Evolutionary conservation across 2,113 vertebrate genomes (phyloP), one percentile per base, ranked within the genome.

Genomic region (Anarhynchus alexandrinus): DNA sequence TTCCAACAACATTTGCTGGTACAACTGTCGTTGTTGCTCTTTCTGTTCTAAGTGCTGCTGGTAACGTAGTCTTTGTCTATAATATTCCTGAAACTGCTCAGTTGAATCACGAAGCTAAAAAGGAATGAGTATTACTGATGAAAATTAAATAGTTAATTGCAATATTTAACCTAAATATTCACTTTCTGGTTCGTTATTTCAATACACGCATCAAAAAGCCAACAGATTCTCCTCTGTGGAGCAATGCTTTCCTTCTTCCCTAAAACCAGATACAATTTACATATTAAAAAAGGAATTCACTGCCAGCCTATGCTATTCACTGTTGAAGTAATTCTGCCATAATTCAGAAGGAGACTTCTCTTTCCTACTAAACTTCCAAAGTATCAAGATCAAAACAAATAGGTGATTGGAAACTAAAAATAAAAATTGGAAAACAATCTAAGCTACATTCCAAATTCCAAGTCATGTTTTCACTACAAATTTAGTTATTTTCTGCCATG

Each of bases 21-120:
- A 99, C 51, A 99, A 97, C 91, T 99, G 99, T 34, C 98, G 97
- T 64, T 99, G 99, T 57, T 99, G 99, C 94, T 99, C 99, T 29
- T 99, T 99, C 98, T 99, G 99, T 73, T 99, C 99, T n/a, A 99
- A 97, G 95, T 99, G 99, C 95, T 99, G 99, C 96, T 99, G 99
- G 82, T 99, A 99, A 4, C 99, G 99, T n/a, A 99, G 95, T 6
- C 99, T 98, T 96, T 99, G 99, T 38, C 99, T 98, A 83, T 99
- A 99, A 96, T 99, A 99, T 93, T 99, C 99, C 97, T 99, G 99
- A 94, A 99, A 98, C 79, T 99, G 99, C 78, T 99, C 99, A 52
- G 99, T 99, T 27, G 99, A 99, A 96, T 99, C 99, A 21, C 98
- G 98, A 89, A 99, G 98, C 99, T 99, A 69, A 69, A 97, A 95